These are phyloP conservation scores for Pinna nobilis DNA, from an alignment of 1,140 invertebrate genomes.

Conservation along the genomic window DNA sequence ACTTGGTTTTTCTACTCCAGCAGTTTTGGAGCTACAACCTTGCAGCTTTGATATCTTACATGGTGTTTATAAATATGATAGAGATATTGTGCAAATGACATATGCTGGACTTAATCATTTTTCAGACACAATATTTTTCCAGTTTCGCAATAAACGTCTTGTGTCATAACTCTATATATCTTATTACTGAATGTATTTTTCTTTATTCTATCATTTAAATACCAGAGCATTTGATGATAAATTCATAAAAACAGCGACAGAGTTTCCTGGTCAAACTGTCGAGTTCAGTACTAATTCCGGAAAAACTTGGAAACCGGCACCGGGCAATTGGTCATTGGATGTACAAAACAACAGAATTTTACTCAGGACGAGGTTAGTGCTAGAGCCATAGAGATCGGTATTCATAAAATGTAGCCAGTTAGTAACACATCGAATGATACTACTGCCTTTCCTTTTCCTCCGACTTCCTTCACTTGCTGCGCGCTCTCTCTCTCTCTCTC, in stretches of 20 bases:
- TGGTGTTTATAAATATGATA: no score
- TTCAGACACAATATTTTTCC: no score
- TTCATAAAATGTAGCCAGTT: neutral
- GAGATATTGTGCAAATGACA: no score
- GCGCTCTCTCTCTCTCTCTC: no score
- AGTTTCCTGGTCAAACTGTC: slow-evolving; percentile 2
- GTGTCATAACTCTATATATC: no score
- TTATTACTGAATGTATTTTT: no score
- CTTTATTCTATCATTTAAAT: neutral
- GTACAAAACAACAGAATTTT: slow-evolving; percentile 2
- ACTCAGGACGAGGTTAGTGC: slow-evolving; percentile 6
- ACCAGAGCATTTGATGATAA: neutral
- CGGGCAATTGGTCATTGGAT: neutral
- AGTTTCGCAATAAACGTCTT: no score
- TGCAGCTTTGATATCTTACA: no score
- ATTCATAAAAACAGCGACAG: neutral
- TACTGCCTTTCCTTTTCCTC: neutral
- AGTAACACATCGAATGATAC: neutral
- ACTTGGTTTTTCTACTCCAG: no score
- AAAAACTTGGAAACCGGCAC: neutral
- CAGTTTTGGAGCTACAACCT: no score
- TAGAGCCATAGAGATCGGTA: neutral
- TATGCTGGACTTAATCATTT: no score
- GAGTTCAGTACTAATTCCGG: slow-evolving; percentile 12
- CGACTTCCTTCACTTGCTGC: no score